Percentiles rank a stretch among this genome's conserved stretches.
These are phyloP conservation scores for Plemyria rubiginata DNA, from an alignment of 2,888 invertebrate species.

Conservation along the genomic window DNA sequence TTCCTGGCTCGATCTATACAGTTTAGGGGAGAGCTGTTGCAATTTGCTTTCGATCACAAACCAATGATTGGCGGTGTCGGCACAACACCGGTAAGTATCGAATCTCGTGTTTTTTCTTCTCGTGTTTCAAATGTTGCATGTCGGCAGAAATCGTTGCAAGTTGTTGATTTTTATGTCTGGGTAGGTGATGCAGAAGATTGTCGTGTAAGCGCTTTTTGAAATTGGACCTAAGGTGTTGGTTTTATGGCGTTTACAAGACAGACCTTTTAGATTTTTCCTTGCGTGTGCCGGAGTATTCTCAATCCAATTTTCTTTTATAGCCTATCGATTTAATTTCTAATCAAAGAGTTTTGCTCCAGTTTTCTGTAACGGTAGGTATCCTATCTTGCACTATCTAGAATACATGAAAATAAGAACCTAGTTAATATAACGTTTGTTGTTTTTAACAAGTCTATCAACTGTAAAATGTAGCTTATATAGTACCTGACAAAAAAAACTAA, in stretches of 20 bases:
- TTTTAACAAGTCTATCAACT: no score
- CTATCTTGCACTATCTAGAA: slow-evolving; percentile 3
- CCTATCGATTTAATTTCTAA: slow-evolving; percentile 9
- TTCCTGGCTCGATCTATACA: slow-evolving; percentile 37
- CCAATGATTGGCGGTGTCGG: slow-evolving; percentile 62
- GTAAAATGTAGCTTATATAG: no score
- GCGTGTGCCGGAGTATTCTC: neutral
- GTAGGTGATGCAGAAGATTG: slow-evolving; percentile 27
- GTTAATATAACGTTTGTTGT: no score
- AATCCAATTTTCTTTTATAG: slow-evolving; percentile 6
- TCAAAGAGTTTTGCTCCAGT: slow-evolving; percentile 8
- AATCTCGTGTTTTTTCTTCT: slow-evolving; percentile 30
- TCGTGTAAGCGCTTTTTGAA: slow-evolving; percentile 28
- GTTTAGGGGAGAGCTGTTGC: slow-evolving; percentile 46
- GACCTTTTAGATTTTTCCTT: neutral
- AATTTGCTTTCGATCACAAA: slow-evolving; percentile 80
- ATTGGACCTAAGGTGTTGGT: slow-evolving; percentile 21
- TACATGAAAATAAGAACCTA: neutral
- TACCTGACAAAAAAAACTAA: no score
- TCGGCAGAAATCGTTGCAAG: slow-evolving; percentile 32
- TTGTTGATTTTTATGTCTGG: slow-evolving; percentile 34
- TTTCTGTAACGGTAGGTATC: no score
- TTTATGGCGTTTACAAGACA: slow-evolving; percentile 15
- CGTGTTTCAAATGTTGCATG: slow-evolving; percentile 33
- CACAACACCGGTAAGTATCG: slow-evolving; percentile 27